Conservation (phyloP, 1,140 invertebrate species). For the Sogatella furcifera region DNA sequence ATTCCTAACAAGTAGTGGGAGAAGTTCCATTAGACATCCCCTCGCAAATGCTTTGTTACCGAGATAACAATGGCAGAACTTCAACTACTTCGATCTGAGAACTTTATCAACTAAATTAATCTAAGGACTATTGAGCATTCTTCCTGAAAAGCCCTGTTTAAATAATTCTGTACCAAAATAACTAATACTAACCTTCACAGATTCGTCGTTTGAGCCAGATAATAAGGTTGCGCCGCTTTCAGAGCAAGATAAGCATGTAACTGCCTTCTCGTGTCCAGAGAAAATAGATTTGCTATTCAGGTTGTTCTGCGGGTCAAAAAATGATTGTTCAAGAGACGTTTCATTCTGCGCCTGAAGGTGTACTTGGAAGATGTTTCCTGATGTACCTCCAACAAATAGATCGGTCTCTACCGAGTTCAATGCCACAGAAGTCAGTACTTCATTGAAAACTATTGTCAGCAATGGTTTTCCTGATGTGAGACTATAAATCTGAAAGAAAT, state of each 20-base stretch:
- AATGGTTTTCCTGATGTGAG: constrained; percentile 52
- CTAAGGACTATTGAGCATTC: too few relatives aligned
- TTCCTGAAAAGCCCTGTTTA: too few relatives aligned
- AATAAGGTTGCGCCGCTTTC: constrained; percentile 52
- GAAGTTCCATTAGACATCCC: too few relatives aligned
- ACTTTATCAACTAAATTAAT: too few relatives aligned
- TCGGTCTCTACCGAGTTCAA: constrained; percentile 56
- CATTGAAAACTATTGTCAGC: constrained; percentile 60
- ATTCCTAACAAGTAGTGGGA: too few relatives aligned
- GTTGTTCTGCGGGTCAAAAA: too few relatives aligned
- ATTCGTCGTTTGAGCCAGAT: constrained; percentile 61
- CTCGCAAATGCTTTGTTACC: too few relatives aligned
- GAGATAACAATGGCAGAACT: too few relatives aligned
- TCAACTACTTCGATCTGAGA: too few relatives aligned
- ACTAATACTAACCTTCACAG: constrained; percentile 32
- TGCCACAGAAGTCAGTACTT: constrained; percentile 53
- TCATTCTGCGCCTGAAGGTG: too few relatives aligned
- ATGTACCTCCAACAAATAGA: constrained; percentile 58
- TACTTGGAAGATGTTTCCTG: constrained; percentile 45
- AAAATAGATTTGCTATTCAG: constrained; percentile 32
- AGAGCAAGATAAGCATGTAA: constrained; percentile 60
- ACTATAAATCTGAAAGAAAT: constrained; percentile 49
- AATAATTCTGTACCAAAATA: too few relatives aligned
- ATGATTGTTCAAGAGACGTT: too few relatives aligned
- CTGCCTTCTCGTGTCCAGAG: constrained; percentile 48